Conservation (phyloP, 2,888 invertebrate genomes). For the Eledona agricola region DNA sequence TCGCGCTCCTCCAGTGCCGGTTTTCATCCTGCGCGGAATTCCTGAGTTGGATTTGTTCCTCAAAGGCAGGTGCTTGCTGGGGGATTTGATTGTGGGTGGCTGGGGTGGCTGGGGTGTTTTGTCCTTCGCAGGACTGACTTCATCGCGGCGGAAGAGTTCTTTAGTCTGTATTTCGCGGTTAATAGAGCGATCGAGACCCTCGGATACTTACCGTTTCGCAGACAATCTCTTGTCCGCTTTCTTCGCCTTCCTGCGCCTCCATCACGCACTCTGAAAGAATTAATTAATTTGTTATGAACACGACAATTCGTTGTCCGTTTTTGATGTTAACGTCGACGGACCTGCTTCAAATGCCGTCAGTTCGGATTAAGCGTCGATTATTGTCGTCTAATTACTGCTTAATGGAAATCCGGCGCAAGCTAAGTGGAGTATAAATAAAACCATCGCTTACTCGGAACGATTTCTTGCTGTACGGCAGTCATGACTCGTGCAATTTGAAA, state of each 20-base stretch:
- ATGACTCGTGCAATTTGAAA: conserved; percentile 37
- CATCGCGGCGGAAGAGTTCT: conserved; percentile 21
- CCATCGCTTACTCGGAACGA: conserved; percentile 22
- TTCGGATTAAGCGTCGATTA: conserved; percentile 22
- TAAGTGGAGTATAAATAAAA: conserved; percentile 1
- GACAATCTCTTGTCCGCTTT: conserved; percentile 11
- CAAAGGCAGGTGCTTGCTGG: conserved; percentile 1
- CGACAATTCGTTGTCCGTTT: conserved; percentile 4
- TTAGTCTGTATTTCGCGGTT: no score
- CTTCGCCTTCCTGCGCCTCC: conserved; percentile 17
- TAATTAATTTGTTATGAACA: conserved; percentile 20
- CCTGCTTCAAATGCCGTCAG: conserved; percentile 14
- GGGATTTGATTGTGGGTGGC: conserved; percentile 3
- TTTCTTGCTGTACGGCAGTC: conserved; percentile 32
- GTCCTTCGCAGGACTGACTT: conserved; percentile 2
- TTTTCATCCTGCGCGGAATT: conserved; percentile 27
- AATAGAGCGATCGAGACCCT: conserved; percentile 18
- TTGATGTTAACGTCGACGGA: conserved; percentile 11
- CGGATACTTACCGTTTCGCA: conserved; percentile 20
- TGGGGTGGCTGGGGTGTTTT: not conserved
- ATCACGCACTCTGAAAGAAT: conserved; percentile 23
- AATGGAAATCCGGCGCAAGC: conserved; percentile 14
- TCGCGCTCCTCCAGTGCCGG: conserved; percentile 14
- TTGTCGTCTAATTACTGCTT: conserved; percentile 7
- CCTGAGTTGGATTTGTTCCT: conserved; percentile 26